Evolutionary conservation across 2,888 invertebrate species (phyloP).

Genomic region (Phaedon cochleariae): DNA sequence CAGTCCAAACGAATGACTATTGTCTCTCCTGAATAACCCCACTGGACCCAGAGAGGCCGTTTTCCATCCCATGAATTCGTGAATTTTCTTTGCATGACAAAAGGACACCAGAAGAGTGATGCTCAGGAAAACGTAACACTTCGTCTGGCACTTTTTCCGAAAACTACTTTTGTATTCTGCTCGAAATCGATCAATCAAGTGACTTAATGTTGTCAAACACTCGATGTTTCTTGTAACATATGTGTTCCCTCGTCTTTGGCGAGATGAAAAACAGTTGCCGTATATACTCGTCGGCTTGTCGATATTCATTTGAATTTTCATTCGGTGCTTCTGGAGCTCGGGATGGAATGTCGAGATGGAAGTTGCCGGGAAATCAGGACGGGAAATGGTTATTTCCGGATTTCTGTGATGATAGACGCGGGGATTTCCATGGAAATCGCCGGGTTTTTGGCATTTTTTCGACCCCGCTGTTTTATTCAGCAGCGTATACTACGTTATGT

Average conservation of each 20-base stretch:
- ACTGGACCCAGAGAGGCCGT: neutral
- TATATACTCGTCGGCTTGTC: conserved; percentile 10
- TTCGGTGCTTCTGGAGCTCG: neutral
- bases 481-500: too few species aligned
- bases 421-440: neutral
- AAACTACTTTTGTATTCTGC: conserved; percentile 48
- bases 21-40: neutral
- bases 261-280: conserved; percentile 23
- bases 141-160: conserved; percentile 42
- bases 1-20: too few species aligned
- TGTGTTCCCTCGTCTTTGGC: conserved; percentile 25
- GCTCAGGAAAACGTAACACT: conserved; percentile 47
- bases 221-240: conserved; percentile 34
- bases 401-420: neutral
- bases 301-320: conserved; percentile 1
- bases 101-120: conserved; percentile 40
- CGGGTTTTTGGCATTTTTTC: neutral
- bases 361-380: neutral
- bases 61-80: conserved; percentile 29
- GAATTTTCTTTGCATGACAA: conserved; percentile 38
- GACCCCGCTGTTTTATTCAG: too few species aligned
- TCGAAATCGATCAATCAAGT: conserved; percentile 52
- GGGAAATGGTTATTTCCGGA: neutral
- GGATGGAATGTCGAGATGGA: neutral
- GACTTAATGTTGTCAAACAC: conserved; percentile 51